phyloP scores from a whole-genome alignment of 1,140 invertebrate species.

The Penaeus vannamei region DNA sequence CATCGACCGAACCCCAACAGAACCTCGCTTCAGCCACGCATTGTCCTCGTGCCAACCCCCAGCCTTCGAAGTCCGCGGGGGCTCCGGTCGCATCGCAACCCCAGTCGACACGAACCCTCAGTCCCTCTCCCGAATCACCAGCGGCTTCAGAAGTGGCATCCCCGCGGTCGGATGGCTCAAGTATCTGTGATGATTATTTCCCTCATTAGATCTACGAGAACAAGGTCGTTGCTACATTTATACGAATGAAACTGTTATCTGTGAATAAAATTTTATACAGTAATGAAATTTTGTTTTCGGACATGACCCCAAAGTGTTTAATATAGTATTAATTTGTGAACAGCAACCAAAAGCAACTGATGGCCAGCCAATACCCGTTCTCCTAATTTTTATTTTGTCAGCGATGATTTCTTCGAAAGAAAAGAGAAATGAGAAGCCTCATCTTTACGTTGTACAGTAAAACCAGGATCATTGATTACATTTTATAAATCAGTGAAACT shows the following conservation, averaged over 20 bases:
- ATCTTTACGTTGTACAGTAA: too few species aligned
- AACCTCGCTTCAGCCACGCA: not conserved
- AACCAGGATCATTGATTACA: too few species aligned
- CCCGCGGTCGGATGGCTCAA: slow-evolving; percentile 31
- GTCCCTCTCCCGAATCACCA: slow-evolving; percentile 16
- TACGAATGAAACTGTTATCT: slow-evolving; percentile 1
- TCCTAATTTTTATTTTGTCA: too few species aligned
- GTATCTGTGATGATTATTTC: slow-evolving; percentile 45
- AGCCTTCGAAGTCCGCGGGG: not conserved
- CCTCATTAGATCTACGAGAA: not conserved
- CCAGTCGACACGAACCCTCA: too few species aligned
- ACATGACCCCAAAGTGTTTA: slow-evolving; percentile 8
- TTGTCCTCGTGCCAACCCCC: not conserved
- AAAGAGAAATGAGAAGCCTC: too few species aligned
- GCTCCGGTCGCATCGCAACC: not conserved
- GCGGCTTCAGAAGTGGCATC: not conserved
- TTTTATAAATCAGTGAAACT: too few species aligned
- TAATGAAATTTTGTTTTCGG: not conserved
- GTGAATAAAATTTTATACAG: slow-evolving; percentile 36
- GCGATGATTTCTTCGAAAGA: too few species aligned
- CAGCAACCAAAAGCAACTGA: not conserved
- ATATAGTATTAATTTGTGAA: slow-evolving; percentile 28
- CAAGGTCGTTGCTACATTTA: not conserved
- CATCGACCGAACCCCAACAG: not conserved
- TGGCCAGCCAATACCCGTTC: too few species aligned